Evolutionary conservation across 2,113 vertebrate genomes (phyloP).

Genomic region (Phalacrocorax brasilianus): DNA sequence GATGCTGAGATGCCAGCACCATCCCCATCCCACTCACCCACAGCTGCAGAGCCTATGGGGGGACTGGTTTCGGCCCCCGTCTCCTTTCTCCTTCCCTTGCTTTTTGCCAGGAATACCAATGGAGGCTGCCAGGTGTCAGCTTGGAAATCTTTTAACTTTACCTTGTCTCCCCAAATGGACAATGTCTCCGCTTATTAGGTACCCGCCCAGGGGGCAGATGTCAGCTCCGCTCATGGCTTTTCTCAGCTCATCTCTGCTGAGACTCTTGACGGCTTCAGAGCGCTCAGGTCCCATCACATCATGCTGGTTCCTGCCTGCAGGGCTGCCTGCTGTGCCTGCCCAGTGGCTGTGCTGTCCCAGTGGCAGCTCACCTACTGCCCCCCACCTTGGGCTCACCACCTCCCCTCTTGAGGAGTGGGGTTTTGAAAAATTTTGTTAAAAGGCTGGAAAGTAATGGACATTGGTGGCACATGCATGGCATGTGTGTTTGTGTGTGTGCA

Average conservation of each 20-base stretch:
- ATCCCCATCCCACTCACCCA: background rate
- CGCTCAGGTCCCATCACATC: background rate
- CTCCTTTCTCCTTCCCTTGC: background rate
- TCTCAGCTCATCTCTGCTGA: background rate
- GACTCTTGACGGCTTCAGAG: background rate
- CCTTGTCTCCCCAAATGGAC: conserved; percentile 14
- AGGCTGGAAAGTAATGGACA: background rate
- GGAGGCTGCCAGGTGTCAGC: conserved; percentile 25
- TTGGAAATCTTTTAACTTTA: background rate
- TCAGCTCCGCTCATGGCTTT: conserved; percentile 38
- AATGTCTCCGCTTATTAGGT: conserved; percentile 35
- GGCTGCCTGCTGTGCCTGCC: background rate
- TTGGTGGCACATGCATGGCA: fast-evolving
- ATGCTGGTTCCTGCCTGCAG: fast-evolving
- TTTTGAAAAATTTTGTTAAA: background rate
- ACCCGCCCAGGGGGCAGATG: conserved; percentile 12
- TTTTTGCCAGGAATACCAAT: background rate
- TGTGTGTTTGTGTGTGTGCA: too few species aligned
- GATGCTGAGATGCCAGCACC: background rate
- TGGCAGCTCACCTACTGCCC: fast-evolving
- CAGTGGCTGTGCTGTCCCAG: fast-evolving
- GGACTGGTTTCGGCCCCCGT: fast-evolving
- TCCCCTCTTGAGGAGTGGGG: background rate
- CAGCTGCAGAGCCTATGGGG: background rate
- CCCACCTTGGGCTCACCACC: fast-evolving